These are phyloP conservation scores for Coleophora flavipennella DNA, from an alignment of 2,888 invertebrate genomes.

Conservation along the genomic window DNA sequence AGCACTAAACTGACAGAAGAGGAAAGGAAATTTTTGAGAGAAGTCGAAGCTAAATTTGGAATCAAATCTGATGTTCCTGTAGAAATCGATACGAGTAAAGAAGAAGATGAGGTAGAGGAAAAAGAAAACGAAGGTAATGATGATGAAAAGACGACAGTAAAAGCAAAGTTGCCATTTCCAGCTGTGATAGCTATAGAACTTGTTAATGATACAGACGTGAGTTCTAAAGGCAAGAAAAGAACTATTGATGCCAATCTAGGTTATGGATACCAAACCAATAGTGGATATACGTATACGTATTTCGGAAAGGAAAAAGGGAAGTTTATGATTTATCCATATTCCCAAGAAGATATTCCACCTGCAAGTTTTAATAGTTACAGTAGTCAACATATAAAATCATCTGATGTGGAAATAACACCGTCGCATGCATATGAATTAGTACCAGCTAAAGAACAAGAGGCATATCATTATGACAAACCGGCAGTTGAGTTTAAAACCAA, in stretches of 20 bases:
- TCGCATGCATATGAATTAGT: constrained; percentile 71
- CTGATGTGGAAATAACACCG: constrained; percentile 68
- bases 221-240: constrained; percentile 76
- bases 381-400: constrained; percentile 1
- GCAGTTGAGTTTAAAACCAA: constrained; percentile 35
- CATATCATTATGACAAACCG: constrained; percentile 47
- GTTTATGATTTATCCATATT: constrained; percentile 80
- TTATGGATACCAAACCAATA: constrained; percentile 75
- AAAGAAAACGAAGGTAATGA: constrained; percentile 12
- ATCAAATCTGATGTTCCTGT: constrained; percentile 40
- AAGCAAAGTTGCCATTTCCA: constrained; percentile 43
- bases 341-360: constrained; percentile 75
- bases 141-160: constrained; percentile 13
- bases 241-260: constrained; percentile 83
- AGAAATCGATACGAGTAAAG: constrained; percentile 20
- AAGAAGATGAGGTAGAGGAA: constrained; percentile 21
- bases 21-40: constrained; percentile 57
- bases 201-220: constrained; percentile 68
- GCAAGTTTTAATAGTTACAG: constrained; percentile 15
- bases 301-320: constrained; percentile 69
- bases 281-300: constrained; percentile 62
- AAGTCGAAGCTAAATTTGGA: constrained; percentile 63
- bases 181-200: constrained; percentile 76
- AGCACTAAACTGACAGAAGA: constrained; percentile 46
- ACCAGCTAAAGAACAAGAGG: constrained; percentile 39